Evolutionary conservation across 2,113 vertebrate species (phyloP).

Genomic region (Cathartes aura): DNA sequence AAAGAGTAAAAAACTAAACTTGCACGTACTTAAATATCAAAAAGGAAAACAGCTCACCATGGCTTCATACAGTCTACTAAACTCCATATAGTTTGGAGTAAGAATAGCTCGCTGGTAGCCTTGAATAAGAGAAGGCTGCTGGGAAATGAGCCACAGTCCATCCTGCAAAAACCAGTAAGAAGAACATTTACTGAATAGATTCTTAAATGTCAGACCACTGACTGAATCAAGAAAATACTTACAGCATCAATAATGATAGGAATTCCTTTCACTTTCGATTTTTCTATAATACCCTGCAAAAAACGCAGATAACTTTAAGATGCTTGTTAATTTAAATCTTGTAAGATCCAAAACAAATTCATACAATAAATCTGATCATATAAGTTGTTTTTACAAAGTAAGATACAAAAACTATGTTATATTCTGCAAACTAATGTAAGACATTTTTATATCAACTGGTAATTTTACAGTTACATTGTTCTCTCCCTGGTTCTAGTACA

Average conservation of each 20-base stretch:
- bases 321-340: neutral
- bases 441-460: neutral
- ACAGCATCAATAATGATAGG: conserved; percentile 95
- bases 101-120: conserved; percentile 91
- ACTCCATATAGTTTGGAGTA: conserved; percentile 95
- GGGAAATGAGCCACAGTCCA: conserved; percentile 92
- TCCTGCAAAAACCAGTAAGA: conserved; percentile 79
- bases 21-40: neutral
- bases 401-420: neutral
- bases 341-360: neutral
- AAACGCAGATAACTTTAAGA: neutral
- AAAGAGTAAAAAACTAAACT: neutral
- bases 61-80: conserved; percentile 89
- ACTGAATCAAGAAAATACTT: conserved; percentile 73
- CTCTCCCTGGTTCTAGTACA: neutral
- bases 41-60: conserved; percentile 81
- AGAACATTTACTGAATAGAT: neutral
- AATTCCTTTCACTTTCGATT: conserved; percentile 86
- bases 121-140: conserved; percentile 90
- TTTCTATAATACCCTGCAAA: conserved; percentile 90
- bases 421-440: neutral
- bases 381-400: neutral
- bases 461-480: neutral
- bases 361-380: neutral
- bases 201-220: neutral